Base-by-base conservation (phyloP, 1,140 invertebrate genomes). In the Camponotus floridanus region DNA sequence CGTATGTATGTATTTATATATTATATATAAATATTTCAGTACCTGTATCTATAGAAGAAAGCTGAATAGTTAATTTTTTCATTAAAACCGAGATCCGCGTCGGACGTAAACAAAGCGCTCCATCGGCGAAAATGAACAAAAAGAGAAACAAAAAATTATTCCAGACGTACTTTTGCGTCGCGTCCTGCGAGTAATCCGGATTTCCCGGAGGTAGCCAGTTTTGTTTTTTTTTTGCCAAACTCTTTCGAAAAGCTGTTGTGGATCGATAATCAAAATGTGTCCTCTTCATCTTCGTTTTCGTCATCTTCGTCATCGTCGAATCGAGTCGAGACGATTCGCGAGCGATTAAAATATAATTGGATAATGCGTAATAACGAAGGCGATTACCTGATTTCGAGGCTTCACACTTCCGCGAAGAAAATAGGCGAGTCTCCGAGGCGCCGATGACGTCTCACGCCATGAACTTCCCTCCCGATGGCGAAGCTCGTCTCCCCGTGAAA, bases 401-500 rank as follows among this genome's bases (percentile, higher is more conserved):
- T 18, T 61, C 36, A 36, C 71, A 5, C 26, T 61, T n/a, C 55
- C 4, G n/a, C 13, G 68, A 74, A 62, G 68, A 83, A 48, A 74
- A 83, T 55, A 26, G 57, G 79, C 55, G 68, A 74, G 55, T 74
- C 21, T 74, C 67, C 55, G 79, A 26, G 39, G 48, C 45, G 15
- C 39, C 55, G 68, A 74, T 74, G 57, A 74, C 79, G 68, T 68
- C 51, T 83, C 79, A 83, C 68, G 68, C 79, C 79, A 83, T 83
- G n/a, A 83, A 83, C 39, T 55, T 62, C 68, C 55, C 55, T 61
- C 11, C 26, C 42, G 55, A 8, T 26, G 67, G 39, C 39, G 21
- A 81, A 36, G 31, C 31, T 39, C 55, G 51, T 61, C 39, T 59
- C 79, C 31, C n/a, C 7, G 42, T 62, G 0, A 31, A 57, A 71